Evolutionary conservation across 2,113 vertebrate genomes (phyloP).

Genomic region (Saguinus imperator): DNA sequence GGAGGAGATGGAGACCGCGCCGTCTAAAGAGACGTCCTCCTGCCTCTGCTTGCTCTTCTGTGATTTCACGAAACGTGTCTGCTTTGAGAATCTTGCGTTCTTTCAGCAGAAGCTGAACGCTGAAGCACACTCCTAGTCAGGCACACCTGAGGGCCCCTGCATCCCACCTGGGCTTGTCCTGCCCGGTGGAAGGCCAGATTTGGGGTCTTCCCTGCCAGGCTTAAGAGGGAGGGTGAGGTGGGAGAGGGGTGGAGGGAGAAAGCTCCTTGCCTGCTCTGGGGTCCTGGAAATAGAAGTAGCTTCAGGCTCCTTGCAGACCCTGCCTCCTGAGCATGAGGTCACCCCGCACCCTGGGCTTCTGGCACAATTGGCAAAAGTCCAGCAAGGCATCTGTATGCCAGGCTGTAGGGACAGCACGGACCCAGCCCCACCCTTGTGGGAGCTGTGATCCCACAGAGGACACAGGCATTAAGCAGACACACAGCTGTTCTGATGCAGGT

Average conservation of each 20-base stretch:
- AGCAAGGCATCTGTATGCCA: neutral
- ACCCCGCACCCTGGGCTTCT: rapidly evolving
- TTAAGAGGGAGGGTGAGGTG: neutral
- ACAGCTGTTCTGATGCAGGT: neutral
- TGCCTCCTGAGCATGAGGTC: neutral
- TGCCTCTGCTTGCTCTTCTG: conserved; percentile 32
- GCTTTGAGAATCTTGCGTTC: conserved; percentile 53
- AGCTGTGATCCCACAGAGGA: neutral
- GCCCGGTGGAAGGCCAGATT: neutral
- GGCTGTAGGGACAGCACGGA: neutral
- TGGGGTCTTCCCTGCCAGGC: neutral
- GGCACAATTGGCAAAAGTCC: neutral
- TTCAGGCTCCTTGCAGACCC: neutral
- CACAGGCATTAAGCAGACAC: neutral
- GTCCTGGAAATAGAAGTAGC: neutral
- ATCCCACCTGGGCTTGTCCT: neutral
- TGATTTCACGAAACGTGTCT: conserved; percentile 64
- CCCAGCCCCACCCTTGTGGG: neutral
- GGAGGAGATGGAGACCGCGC: neutral
- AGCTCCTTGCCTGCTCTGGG: neutral
- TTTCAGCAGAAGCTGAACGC: conserved; percentile 59
- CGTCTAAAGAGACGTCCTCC: conserved; percentile 1
- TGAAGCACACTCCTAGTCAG: conserved; percentile 67
- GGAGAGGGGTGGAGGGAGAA: neutral
- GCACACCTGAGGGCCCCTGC: conserved; percentile 30